phyloP scores from a whole-genome alignment of 64 coral and sea anemone species.

The Cladopsammia gracilis region DNA sequence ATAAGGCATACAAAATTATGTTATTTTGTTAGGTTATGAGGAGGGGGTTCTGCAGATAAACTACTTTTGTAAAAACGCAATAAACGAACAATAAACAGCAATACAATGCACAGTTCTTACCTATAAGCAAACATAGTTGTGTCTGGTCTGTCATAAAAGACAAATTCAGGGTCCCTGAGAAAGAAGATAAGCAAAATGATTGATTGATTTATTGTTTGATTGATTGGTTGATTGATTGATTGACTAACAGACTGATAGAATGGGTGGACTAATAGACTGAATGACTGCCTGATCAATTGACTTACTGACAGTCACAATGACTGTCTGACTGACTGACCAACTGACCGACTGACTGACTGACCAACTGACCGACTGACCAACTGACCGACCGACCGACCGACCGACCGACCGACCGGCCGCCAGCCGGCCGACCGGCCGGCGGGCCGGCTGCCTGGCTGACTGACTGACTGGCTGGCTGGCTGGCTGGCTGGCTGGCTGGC shows the following conservation, averaged over 20 bases:
- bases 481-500: background rate
- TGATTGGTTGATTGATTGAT: no score
- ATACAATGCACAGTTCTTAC: slow-evolving; percentile 14
- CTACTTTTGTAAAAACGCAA: background rate
- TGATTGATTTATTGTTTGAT: no score
- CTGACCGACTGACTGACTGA: background rate
- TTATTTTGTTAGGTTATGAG: background rate
- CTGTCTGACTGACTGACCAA: background rate
- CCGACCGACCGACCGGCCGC: background rate
- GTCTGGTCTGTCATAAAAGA: slow-evolving; percentile 85
- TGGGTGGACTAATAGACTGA: no score
- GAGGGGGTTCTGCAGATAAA: no score
- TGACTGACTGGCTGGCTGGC: background rate
- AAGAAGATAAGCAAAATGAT: background rate
- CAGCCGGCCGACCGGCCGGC: no score
- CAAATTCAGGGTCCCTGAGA: slow-evolving; percentile 86
- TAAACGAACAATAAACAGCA: background rate
- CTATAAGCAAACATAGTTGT: slow-evolving; percentile 89
- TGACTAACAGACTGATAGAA: no score
- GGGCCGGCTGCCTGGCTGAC: background rate
- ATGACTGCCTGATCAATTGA: no score
- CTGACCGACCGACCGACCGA: background rate
- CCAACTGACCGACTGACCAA: background rate
- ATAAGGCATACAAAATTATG: background rate
- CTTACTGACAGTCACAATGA: no score